Conservation (phyloP, 2,113 vertebrate genomes). For the Planiliza haematocheilus region DNA sequence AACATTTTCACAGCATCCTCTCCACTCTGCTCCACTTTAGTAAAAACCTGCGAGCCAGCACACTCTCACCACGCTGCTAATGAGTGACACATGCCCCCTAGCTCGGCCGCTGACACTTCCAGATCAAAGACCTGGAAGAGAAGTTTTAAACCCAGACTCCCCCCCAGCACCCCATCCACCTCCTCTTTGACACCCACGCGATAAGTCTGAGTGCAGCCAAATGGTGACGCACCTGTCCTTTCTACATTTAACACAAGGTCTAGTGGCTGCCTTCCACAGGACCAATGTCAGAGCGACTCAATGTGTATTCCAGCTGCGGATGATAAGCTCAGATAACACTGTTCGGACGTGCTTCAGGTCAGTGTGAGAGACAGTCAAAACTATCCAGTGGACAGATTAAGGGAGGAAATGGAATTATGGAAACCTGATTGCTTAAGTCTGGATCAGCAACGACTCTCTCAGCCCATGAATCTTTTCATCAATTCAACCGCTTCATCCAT, state of each 20-base stretch:
- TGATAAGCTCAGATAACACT: conserved; percentile 60
- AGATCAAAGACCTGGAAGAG: conserved; percentile 81
- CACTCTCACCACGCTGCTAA: conserved; percentile 81
- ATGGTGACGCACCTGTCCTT: conserved; percentile 81
- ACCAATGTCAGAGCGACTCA: neutral
- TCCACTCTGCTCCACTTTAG: conserved; percentile 33
- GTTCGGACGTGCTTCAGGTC: conserved; percentile 29
- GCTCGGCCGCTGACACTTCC: conserved; percentile 71
- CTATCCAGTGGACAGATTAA: conserved; percentile 46
- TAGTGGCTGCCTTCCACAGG: conserved; percentile 10
- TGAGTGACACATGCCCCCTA: conserved; percentile 77
- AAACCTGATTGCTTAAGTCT: conserved; percentile 52
- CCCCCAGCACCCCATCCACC: conserved; percentile 42
- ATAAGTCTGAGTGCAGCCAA: conserved; percentile 75
- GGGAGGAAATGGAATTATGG: conserved; percentile 52
- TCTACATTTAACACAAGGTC: conserved; percentile 29
- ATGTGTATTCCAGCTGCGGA: conserved; percentile 69
- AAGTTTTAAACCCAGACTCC: conserved; percentile 46
- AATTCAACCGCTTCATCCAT: conserved; percentile 43
- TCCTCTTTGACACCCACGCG: conserved; percentile 76
- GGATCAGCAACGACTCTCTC: conserved; percentile 38
- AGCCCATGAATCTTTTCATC: conserved; percentile 41
- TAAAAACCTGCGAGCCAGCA: conserved; percentile 58
- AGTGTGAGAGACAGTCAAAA: conserved; percentile 34
- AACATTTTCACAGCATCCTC: conserved; percentile 76